Base-by-base conservation (phyloP, 2,113 vertebrate species). In the Pungitius pungitius region DNA sequence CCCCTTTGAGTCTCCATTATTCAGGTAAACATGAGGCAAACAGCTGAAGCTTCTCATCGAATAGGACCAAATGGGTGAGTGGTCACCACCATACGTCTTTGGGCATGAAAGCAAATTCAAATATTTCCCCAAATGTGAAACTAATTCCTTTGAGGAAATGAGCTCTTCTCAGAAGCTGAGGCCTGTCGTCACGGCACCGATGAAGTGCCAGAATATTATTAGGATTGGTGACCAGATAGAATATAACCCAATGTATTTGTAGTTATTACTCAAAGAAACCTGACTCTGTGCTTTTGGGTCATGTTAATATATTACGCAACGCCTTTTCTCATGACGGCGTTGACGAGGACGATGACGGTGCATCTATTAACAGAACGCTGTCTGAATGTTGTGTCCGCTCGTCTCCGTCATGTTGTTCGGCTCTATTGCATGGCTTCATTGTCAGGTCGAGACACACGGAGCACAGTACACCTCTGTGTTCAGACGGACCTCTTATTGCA, bases 401-500 rank as follows among this genome's bases (percentile, higher is more conserved):
- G 42, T 68, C 59, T 68, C 45, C 52, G 73, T 69, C 59, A 65
- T 18, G 43, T 24, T 61, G 75, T 69, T 70, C 60, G 26, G 69
- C 22, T n/a, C n/a, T n/a, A n/a, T n/a, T n/a, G n/a, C 68, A 61
- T 69, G 59, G 84, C 83, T 83, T 86, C 66, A 78, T 85, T 87
- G 86, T 86, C 55, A 77, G 73, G 55, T 60, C 20, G 68, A 87
- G 72, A 83, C 81, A 24, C 22, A 8, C 60, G 60, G 58, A 83
- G 56, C 80, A 90, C 90, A 91, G 82, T 63, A 47, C 77, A 1
- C 78, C 66, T 74, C 86, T 91, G 86, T 89, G 66, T 69, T 74
- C 20, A 47, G 52, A 80, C 80, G 66, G 77, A 86, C 73, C 63
- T 83, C 65, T 79, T 77, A 75, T 70, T 85, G 80, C 78, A 66